Base-by-base conservation (phyloP, 2,113 vertebrate genomes). In the Oncorhynchus keta region DNA sequence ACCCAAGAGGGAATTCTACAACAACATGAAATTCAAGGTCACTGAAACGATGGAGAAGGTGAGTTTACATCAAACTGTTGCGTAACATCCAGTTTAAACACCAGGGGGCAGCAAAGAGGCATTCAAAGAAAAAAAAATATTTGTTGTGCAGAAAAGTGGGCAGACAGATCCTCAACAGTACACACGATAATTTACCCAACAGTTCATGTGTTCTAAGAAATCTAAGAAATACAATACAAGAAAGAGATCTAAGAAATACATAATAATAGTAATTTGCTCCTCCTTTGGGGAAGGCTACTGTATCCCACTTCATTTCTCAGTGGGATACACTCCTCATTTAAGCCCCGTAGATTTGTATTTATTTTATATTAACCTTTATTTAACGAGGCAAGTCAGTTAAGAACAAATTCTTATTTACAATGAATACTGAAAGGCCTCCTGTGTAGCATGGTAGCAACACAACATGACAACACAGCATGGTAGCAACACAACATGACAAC, bases 21-120 rank as follows among this genome's bases (percentile, higher is more conserved):
- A 98, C 86, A 96, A 96, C 84, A 96, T 97, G 94, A 99, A 99
- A 85, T 99, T 96, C 90, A 99, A 99, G 91, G 90, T 95, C 0
- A 95, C 95, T 0, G 90, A 94, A 26, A 74, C 28, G 1, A 84
- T 89, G 1, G 76, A 30, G 2, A 76, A 91, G 91, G 94, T 93
- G 81, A 85, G 85, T 51, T 2, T 62, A 1, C 3, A 11, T 11
- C 39, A 3, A 4, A 18, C 14, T 13, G n/a, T 16, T 32, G 3
- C 0, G 12, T 0, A 14, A 65, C 12, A 22, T 72, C 64, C n/a
- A 45, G 0, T 78, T 69, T 68, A 67, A 80, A 75, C 90, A 92
- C 84, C 68, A 83, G 90, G 51, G 80, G 89, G 84, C 83, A 88
- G 86, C 80, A 92, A 74, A 89, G 73, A 73, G 59, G 59, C 59